Percentiles rank a stretch among this genome's conserved stretches.
Conservation (phyloP, 2,797 vertebrate genomes). For the Acanthis flammea region DNA sequence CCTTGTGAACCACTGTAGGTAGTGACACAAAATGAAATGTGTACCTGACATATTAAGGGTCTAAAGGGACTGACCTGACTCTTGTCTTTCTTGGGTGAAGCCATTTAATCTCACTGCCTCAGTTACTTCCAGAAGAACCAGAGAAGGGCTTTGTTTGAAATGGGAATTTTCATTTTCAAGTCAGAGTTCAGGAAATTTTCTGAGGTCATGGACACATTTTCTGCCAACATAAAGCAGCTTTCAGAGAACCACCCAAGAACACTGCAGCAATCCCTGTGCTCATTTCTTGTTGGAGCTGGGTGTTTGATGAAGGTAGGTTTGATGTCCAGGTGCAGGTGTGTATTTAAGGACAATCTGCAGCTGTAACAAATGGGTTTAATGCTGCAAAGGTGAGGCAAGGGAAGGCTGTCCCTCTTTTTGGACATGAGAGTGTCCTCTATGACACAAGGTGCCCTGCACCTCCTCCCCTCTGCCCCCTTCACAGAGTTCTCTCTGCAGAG, state of each 20-base stretch:
- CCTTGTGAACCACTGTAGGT: background rate
- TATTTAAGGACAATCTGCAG: background rate
- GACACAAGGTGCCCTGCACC: background rate
- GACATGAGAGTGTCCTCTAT: background rate
- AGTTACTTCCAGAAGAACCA: background rate
- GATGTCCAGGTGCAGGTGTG: background rate
- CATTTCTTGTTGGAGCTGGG: background rate
- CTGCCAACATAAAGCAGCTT: background rate
- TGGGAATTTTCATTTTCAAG: background rate
- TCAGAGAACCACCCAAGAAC: background rate
- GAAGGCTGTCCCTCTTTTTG: background rate
- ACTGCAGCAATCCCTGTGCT: background rate
- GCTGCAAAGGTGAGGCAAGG: background rate
- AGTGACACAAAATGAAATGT: background rate
- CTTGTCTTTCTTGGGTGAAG: background rate
- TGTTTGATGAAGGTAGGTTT: background rate
- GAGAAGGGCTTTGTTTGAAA: background rate
- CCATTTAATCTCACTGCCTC: background rate
- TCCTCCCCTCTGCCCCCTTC: background rate
- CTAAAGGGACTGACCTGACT: background rate
- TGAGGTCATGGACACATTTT: background rate
- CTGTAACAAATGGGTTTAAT: background rate
- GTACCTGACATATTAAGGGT: background rate
- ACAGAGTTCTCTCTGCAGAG: background rate
- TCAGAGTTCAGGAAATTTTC: background rate